Evolutionary conservation across 2,113 vertebrate species (phyloP).

Genomic region (Prochilodus magdalenae): DNA sequence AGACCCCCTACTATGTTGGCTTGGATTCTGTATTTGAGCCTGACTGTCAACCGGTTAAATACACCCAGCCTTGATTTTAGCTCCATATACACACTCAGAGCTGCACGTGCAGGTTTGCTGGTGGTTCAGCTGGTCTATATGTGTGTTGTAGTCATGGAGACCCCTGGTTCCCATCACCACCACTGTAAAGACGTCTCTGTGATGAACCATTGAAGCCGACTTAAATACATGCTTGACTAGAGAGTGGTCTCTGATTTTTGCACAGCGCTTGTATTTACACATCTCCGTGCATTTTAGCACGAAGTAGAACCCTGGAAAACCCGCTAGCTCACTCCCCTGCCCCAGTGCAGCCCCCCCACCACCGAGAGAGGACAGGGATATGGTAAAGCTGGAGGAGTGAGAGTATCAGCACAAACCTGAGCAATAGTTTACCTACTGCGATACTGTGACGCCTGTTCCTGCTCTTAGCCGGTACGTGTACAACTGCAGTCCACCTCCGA

Average conservation of each 20-base stretch:
- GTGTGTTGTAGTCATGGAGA: too few species aligned
- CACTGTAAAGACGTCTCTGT: too few species aligned
- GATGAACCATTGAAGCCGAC: too few species aligned
- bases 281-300: conserved; percentile 56
- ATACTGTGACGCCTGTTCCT: conserved; percentile 74
- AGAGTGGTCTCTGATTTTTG: neutral
- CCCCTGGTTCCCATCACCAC: too few species aligned
- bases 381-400: conserved; percentile 48
- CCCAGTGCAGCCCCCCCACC: conserved; percentile 36
- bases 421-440: conserved; percentile 77
- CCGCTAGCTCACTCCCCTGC: conserved; percentile 20
- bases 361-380: conserved; percentile 54
- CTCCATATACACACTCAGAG: too few species aligned
- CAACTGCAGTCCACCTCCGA: conserved; percentile 16
- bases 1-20: too few species aligned
- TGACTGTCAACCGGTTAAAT: too few species aligned
- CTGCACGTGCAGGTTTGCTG: too few species aligned
- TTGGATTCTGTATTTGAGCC: too few species aligned
- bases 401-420: conserved; percentile 64
- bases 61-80: too few species aligned
- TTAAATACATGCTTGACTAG: too few species aligned
- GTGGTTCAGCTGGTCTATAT: too few species aligned
- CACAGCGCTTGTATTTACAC: neutral
- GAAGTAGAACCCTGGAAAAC: conserved; percentile 50
- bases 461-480: conserved; percentile 57